Evolutionary conservation across 37 sponge, comb jelly and placozoan genomes (phyloP), one percentile per base, ranked within the genome.

Genomic region (Corticium candelabrum): DNA sequence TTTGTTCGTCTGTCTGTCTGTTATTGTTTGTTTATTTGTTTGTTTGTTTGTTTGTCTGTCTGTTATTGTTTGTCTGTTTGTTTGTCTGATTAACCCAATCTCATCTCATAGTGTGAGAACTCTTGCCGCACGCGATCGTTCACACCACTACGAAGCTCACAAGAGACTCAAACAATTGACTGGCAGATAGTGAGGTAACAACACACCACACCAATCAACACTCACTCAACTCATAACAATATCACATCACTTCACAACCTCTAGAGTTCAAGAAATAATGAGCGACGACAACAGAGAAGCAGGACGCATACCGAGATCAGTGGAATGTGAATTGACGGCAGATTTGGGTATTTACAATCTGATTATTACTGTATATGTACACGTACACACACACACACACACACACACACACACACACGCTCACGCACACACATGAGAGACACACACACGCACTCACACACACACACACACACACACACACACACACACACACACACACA

Each of bases 251-350:
- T n/a, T n/a, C n/a, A n/a, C n/a, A n/a, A n/a, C n/a, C n/a, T 1
- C 0, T 37, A 81, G 94, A 50, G 68, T 95, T 40, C 99, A 93
- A 80, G 91, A 93, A 72, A 41, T 86, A 7, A 82, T 84, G 37
- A 68, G 82, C 7, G 91, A 91, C 41, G 91, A 86, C 2, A 38
- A 33, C 43, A 80, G 89, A 2, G 97, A 93, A 74, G 87, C 89
- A 29, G 93, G 97, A 15, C 56, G 91, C 36, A 87, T 97, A 34
- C 92, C 94, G 15, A 85, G 94, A 0, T 93, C 92, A 7, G 88
- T 97, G 15, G 99, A 97, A 78, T 86, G 87, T 78, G 94, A 97
- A 78, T 81, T 97, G 71, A 91, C 88, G 1, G 89, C 89, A 3
- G 92, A 91, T 70, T 86, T 97, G 41, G 73, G 73, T 70, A 70